Evolutionary conservation across 2,888 invertebrate species (phyloP).

Genomic region (Drosophila anomalata): DNA sequence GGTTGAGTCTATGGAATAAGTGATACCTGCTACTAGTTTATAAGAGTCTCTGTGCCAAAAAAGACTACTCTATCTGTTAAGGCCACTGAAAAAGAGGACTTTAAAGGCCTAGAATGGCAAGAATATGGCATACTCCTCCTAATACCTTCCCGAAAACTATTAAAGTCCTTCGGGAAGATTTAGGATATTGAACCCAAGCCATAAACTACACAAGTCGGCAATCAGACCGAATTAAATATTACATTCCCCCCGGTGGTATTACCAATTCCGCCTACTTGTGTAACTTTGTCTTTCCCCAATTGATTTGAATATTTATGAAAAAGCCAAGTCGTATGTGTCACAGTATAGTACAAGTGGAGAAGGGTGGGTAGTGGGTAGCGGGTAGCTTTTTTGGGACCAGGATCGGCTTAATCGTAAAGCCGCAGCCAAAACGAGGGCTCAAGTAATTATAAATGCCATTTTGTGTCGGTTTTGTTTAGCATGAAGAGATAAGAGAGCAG

Average conservation of each 20-base stretch:
- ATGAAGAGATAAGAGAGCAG: conserved; percentile 36
- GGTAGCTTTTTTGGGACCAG: neutral
- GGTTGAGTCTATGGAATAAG: neutral
- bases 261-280: neutral
- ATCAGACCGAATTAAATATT: conserved; percentile 14
- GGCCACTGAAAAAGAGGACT: too few species aligned
- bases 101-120: too few species aligned
- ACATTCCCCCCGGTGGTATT: neutral
- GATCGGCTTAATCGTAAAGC: conserved; percentile 57
- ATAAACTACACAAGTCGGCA: conserved; percentile 3
- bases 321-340: conserved; percentile 4
- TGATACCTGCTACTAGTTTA: neutral
- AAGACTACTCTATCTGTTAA: too few species aligned
- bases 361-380: neutral
- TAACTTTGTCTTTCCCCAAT: conserved; percentile 7
- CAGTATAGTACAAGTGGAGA: neutral
- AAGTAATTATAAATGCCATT: conserved; percentile 70
- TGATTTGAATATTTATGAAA: conserved; percentile 31
- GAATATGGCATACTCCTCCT: too few species aligned
- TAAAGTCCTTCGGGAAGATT: neutral
- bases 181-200: neutral
- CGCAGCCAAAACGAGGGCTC: conserved; percentile 52
- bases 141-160: neutral
- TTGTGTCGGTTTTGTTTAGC: conserved; percentile 45
- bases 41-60: too few species aligned